Percentiles rank a stretch among this genome's conserved stretches.
Evolutionary conservation across 2,888 invertebrate species (phyloP).

Genomic region (Mesorhabditis sp.): DNA sequence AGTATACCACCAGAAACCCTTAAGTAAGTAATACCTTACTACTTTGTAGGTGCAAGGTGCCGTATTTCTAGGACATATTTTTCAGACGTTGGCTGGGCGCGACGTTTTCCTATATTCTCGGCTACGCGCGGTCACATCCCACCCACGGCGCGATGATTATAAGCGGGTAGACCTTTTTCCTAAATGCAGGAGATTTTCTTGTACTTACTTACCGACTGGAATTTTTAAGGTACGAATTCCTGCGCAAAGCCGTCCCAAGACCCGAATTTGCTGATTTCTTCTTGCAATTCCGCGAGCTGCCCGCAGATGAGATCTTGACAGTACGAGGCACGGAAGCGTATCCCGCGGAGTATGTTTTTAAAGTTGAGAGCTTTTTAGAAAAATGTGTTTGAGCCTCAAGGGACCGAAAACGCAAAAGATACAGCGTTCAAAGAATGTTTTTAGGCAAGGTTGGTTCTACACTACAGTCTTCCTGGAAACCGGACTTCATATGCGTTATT

Average conservation of each 20-base stretch:
- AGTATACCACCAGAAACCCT: neutral
- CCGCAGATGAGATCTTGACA: neutral
- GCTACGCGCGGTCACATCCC: neutral
- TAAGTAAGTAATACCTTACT: neutral
- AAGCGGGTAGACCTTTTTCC: neutral
- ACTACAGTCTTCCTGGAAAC: constrained; percentile 35
- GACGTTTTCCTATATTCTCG: neutral
- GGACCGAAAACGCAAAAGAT: neutral
- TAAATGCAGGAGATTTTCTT: neutral
- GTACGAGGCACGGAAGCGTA: neutral
- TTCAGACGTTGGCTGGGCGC: constrained; percentile 3
- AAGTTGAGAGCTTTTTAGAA: neutral
- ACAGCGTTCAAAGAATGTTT: neutral
- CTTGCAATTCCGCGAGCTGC: neutral
- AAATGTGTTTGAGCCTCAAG: neutral
- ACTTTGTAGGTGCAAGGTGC: neutral
- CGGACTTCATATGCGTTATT: constrained; percentile 25
- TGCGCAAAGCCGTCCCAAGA: neutral
- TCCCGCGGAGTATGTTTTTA: neutral
- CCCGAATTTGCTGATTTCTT: constrained; percentile 4
- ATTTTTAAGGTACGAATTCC: neutral
- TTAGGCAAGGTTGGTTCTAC: constrained; percentile 32
- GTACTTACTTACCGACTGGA: neutral
- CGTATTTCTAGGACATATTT: neutral
- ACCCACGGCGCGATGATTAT: constrained; percentile 6